A percentile compares a stretch with the other conserved stretches of the same genome.
Evolutionary conservation across 2,888 invertebrate species (phyloP).

Genomic region (Graphium colonna): DNA sequence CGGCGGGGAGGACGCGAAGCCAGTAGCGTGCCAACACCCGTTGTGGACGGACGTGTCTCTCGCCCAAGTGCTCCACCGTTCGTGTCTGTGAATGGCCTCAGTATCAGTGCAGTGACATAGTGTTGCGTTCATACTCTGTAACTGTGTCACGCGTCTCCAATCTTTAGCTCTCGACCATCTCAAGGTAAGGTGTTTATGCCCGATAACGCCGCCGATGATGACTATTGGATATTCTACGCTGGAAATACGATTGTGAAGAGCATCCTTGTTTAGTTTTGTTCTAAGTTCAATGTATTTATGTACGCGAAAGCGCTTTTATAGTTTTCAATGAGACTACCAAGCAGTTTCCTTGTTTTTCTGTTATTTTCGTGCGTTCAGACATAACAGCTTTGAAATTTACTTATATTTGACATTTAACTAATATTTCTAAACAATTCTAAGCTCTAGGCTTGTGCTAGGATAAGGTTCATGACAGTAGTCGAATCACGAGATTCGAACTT

Average conservation of each 20-base stretch:
- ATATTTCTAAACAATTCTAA: too few relatives aligned
- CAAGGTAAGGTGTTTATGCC: conserved; percentile 14
- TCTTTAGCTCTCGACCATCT: conserved; percentile 1
- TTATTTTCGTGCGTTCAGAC: too few relatives aligned
- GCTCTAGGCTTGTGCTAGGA: too few relatives aligned
- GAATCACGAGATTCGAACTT: too few relatives aligned
- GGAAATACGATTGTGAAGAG: too few relatives aligned
- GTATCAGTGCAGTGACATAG: conserved; percentile 30
- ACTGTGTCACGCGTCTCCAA: conserved; percentile 6
- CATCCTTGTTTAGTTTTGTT: background rate
- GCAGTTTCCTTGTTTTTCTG: too few relatives aligned
- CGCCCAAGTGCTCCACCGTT: conserved; percentile 24
- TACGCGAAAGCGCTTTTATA: background rate
- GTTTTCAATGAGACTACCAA: too few relatives aligned
- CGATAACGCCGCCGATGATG: conserved; percentile 6
- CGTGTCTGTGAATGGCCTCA: conserved; percentile 26
- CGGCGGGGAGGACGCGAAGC: conserved; percentile 34
- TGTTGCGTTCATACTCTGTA: conserved; percentile 12
- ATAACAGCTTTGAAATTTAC: too few relatives aligned
- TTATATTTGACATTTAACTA: too few relatives aligned
- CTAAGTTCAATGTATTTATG: background rate
- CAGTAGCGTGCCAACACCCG: conserved; percentile 58
- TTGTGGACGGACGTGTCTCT: conserved; percentile 42
- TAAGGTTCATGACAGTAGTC: too few relatives aligned
- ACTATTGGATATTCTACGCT: too few relatives aligned